Base-by-base conservation (phyloP, 2,113 vertebrate genomes). In the Lampris megalopsis region DNA sequence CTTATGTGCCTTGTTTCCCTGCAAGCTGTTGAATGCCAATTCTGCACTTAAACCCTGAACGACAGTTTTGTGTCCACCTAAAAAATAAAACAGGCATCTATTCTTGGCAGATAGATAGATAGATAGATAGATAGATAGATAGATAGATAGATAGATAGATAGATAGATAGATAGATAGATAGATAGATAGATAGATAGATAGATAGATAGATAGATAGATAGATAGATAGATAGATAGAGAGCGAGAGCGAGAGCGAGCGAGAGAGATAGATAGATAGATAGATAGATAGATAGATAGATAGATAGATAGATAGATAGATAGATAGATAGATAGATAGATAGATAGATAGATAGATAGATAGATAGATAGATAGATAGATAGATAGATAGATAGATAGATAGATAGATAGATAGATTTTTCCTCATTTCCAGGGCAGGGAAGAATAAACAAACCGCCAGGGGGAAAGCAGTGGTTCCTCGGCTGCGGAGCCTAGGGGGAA, bases 401-500 rank as follows among this genome's bases (percentile, higher is more conserved):
- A 24, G 24, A 24, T 24, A 24, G 24, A 24, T 24, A 24, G 24
- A 24, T 24, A 68, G n/a, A 60, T 62, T 41, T 66, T 50, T 47
- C 63, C 40, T 70, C 56, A 13, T 41, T 73, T n/a, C 48, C 40
- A 75, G 58, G 63, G 66, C 43, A 13, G 60, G 11, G 40, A 63
- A 41, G 62, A 24, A 54, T 47, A 71, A 79, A 84, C 81, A 74
- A 72, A 63, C 75, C 71, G 68, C 75, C 10, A 5, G 43, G 53
- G 63, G 11, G 68, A 62, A 71, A 43, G 58, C 68, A 70, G 61
- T 9, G 45, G 68, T 81, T 89, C 77, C 81, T 71, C 79, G 82
- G 84, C 74, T 10, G 35, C 50, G 67, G 45, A 38, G 81, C 84
- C 80, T 37, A 70, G 71, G 83, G 80, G 83, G 70, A 75, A 75